Evolutionary conservation across 2,113 vertebrate species (phyloP).

Genomic region (Natator depressus): DNA sequence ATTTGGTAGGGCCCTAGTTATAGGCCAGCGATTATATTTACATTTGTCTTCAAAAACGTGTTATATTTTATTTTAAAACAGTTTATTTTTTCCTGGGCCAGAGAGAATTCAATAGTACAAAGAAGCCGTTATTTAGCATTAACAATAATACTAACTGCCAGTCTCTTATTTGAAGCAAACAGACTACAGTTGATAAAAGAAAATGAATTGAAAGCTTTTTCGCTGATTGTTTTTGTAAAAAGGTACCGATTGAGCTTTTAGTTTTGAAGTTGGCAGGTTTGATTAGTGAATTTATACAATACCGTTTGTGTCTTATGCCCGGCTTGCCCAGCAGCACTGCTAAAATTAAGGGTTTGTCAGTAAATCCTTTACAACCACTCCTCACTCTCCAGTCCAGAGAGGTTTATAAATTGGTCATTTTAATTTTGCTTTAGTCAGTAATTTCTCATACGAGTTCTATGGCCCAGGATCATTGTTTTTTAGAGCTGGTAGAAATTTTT

Average conservation of each 20-base stretch:
- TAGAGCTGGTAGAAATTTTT: not conserved
- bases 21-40: not conserved
- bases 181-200: not conserved
- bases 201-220: not conserved
- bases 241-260: not conserved
- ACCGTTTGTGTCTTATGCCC: not conserved
- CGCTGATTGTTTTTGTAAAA: not conserved
- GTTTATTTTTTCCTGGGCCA: not conserved
- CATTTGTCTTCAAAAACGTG: not conserved
- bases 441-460: not conserved
- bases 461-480: not conserved
- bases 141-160: not conserved
- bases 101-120: not conserved
- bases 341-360: not conserved
- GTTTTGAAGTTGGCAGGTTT: slow-evolving; percentile 3
- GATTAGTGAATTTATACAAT: not conserved
- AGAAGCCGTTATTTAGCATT: not conserved
- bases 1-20: not conserved
- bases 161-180: not conserved
- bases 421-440: not conserved
- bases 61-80: not conserved
- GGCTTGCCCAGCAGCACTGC: not conserved
- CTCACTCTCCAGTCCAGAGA: not conserved
- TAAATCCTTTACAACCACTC: not conserved
- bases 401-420: not conserved